A percentile compares a stretch with the other conserved stretches of the same genome.
Conservation (phyloP, 1,140 invertebrate species). For the Cydia amplana region DNA sequence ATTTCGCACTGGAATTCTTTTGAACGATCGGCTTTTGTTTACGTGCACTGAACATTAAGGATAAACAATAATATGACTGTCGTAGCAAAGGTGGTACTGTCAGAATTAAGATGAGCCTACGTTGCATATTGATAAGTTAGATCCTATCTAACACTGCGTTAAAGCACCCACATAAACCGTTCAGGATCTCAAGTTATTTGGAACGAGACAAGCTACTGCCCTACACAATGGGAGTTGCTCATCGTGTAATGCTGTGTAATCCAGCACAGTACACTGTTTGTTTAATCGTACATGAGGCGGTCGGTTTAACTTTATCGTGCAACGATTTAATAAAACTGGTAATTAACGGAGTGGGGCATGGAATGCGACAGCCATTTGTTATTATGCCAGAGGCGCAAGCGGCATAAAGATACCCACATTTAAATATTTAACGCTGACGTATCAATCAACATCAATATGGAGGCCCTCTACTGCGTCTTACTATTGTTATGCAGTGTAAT, state of each 20-base stretch:
- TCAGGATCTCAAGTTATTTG: neutral
- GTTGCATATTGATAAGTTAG: too few species aligned
- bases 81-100: too few species aligned
- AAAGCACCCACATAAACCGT: neutral
- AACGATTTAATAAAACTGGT: conserved; percentile 35
- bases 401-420: conserved; percentile 62
- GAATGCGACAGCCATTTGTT: conserved; percentile 72
- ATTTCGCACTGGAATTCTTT: too few species aligned
- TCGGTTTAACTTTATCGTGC: conserved; percentile 32
- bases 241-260: conserved; percentile 27
- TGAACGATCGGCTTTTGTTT: too few species aligned
- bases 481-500: conserved; percentile 41
- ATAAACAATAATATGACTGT: too few species aligned
- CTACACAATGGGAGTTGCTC: conserved; percentile 10
- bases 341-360: conserved; percentile 50
- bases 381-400: conserved; percentile 56
- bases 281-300: conserved; percentile 30
- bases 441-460: conserved; percentile 53
- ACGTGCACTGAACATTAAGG: too few species aligned
- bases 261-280: conserved; percentile 13
- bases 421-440: conserved; percentile 62
- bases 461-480: conserved; percentile 37
- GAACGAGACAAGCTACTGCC: neutral
- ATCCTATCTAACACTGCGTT: neutral
- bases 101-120: too few species aligned